Percentiles rank a stretch among this genome's conserved stretches.
Conservation (phyloP, 2,113 vertebrate species). For the Noctilio leporinus region DNA sequence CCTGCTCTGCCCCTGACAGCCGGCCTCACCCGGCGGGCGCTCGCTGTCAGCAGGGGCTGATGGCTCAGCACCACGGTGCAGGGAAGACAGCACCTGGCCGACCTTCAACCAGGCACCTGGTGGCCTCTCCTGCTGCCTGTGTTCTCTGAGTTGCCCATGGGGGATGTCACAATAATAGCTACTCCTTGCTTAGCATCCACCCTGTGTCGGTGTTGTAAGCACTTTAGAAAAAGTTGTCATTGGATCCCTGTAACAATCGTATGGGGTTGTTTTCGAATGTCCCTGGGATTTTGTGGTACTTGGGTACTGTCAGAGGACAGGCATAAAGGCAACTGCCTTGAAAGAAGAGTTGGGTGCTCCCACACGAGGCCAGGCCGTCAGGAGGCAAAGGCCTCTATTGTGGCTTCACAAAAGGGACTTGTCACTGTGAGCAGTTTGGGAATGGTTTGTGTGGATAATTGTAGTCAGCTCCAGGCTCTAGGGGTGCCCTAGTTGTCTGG, state of each 20-base stretch:
- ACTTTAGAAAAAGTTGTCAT: not conserved
- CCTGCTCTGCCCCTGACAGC: not conserved
- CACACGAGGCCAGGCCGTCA: not conserved
- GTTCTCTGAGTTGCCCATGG: not conserved
- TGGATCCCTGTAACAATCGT: not conserved
- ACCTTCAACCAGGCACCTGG: not conserved
- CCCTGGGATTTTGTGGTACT: not conserved
- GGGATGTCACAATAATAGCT: not conserved
- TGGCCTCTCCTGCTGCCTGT: rapidly evolving
- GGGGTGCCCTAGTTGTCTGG: too few species aligned
- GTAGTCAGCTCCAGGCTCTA: not conserved
- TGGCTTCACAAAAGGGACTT: not conserved
- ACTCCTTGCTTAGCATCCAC: not conserved
- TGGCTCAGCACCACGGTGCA: not conserved
- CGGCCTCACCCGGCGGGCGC: not conserved
- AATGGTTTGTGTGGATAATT: too few species aligned
- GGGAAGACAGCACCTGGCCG: not conserved
- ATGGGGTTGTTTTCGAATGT: not conserved
- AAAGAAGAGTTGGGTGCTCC: not conserved
- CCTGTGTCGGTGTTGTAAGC: not conserved
- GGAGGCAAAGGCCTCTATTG: not conserved
- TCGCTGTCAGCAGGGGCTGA: not conserved
- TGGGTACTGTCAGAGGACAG: not conserved
- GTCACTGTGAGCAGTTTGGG: rapidly evolving
- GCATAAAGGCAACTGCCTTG: not conserved